Evolutionary conservation across 2,113 vertebrate species (phyloP), one percentile per base, ranked within the genome.

Genomic region (Lophotis ruficrista): DNA sequence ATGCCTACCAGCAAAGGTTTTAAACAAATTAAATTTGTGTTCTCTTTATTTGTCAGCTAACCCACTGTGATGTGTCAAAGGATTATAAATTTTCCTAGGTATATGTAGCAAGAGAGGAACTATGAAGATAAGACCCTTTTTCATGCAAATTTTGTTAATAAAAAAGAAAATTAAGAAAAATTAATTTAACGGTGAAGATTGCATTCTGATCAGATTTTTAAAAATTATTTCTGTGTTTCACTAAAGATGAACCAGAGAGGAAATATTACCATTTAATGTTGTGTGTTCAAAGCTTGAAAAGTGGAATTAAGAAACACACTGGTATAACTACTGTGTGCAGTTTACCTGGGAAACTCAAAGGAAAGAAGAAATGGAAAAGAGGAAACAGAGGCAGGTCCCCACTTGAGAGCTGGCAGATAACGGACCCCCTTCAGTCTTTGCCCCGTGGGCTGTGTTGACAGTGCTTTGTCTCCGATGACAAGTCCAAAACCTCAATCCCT

Each of bases 21-120:
- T 93, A 57, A 92, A 87, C 81, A 94, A 87, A 92, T 92, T 31
- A 92, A 45, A 58, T 51, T 61, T 84, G 11, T 89, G 25, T 65
- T 94, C 53, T 43, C 41, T 76, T 93, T 47, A 69, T 41, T 73
- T 87, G 53, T 93, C 62, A 76, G 6, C 48, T 79, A 89, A 85
- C 22, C 31, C 1, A 2, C 65, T 69, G 19, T 27, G 30, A 71
- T 69, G 25, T 94, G 41, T 76, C 37, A 79, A 61, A 84, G 57
- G 35, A 37, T 90, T 83, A 76, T 68, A 71, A 81, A 87, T 76
- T 69, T 72, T 87, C 24, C 8, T 50, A 61, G 31, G 23, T n/a
- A 17, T 61, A 28, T 12, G 33, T 38, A 45, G 31, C 25, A 87
- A 47, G 69, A 76, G 35, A 56, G 30, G 16, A 90, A 62, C 7